Base-by-base conservation (phyloP, 2,113 vertebrate species). In the Sclerurus mexicanus region DNA sequence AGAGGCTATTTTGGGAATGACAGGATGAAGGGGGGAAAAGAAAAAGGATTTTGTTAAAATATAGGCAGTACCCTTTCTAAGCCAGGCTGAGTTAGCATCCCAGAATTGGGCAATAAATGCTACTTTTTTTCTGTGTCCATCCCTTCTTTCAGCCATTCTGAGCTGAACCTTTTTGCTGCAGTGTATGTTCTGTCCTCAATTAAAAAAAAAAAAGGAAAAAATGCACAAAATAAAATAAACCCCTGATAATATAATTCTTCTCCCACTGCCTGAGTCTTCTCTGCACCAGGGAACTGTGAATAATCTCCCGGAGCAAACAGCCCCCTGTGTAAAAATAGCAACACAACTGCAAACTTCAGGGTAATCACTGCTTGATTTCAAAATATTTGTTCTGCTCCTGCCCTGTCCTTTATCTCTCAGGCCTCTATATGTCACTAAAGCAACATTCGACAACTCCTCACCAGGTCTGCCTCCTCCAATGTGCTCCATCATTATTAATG, bases 401-500 rank as follows among this genome's bases (percentile, higher is more conserved):
- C 89, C 91, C 92, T 96, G 97, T 93, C 93, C 93, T 96, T 97
- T 97, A 97, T 97, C 96, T 92, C 88, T 94, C 59, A 72, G 96
- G 92, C 91, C 88, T 96, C 92, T 93, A 60, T 95, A 92, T 95
- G 90, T 97, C 97, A 97, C 95, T 96, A 95, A 96, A 96, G 94
- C 94, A 97, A 95, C 95, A 91, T 92, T 91, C 11, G 42, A 95
- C 81, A 92, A 79, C 62, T 94, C 89, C 86, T 78, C 9, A 0
- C 89, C 68, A 79, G 89, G 86, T 84, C 79, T 81, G 89, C 89
- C 79, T 93, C 69, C 63, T 94, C 92, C 87, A 69, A 14, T 71
- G 79, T 63, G 92, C 85, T 95, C 83, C 94, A 93, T 93, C 95
- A 95, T 97, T 97, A 97, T 95, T 97, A 98, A 98, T 98, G 96